Evolutionary conservation across 2,113 vertebrate genomes (phyloP).

Genomic region (Hucho hucho): DNA sequence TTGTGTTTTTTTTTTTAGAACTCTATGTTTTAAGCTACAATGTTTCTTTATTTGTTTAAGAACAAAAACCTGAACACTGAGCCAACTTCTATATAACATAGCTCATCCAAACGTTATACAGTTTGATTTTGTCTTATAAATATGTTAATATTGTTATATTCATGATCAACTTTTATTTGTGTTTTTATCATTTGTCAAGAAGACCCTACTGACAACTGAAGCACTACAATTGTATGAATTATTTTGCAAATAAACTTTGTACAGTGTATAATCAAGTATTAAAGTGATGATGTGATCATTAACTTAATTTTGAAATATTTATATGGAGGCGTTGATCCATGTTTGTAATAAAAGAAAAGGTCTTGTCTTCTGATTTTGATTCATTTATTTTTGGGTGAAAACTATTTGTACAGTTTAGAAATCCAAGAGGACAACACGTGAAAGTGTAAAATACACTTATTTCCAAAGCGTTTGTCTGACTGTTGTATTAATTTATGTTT

Average conservation of each 20-base stretch:
- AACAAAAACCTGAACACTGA: constrained; percentile 1
- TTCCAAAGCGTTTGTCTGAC: too few species aligned
- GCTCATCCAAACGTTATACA: not conserved
- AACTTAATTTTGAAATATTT: constrained; percentile 40
- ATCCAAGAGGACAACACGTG: too few species aligned
- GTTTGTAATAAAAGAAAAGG: constrained; percentile 47
- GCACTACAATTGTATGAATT: constrained; percentile 19
- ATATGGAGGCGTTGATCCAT: constrained; percentile 23
- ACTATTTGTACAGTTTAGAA: not conserved
- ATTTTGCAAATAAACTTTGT: constrained; percentile 46
- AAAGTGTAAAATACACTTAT: too few species aligned
- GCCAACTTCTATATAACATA: constrained; percentile 3
- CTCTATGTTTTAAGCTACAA: not conserved
- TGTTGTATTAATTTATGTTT: too few species aligned
- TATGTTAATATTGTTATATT: not conserved
- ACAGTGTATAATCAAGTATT: constrained; percentile 35
- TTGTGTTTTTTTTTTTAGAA: not conserved
- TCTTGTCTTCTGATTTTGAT: not conserved
- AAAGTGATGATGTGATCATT: constrained; percentile 2
- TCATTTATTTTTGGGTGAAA: not conserved
- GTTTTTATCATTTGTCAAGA: not conserved
- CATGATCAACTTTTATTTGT: not conserved
- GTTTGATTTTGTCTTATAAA: constrained; percentile 3
- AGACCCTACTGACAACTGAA: constrained; percentile 15
- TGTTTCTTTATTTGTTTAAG: constrained; percentile 1